Base-by-base conservation (phyloP, 2,888 invertebrate species). In the Caenorhabditis wallacei region DNA sequence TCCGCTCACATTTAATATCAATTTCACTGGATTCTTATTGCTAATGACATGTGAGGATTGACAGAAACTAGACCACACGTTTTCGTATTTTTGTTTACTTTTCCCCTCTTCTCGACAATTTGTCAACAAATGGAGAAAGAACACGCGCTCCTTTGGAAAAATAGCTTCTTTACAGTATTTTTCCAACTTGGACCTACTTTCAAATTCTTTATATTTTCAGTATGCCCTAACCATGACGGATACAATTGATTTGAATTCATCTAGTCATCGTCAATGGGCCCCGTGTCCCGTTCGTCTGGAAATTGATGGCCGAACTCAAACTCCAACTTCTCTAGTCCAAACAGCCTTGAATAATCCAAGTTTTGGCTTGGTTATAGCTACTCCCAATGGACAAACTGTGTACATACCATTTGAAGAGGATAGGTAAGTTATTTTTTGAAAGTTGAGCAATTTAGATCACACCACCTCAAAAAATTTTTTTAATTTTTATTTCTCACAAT, bases 221-320 rank as follows among this genome's bases (percentile, higher is more conserved):
- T 54, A 82, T 82, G 82, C 54, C 11, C 64, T 40, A 26, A 59
- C 63, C n/a, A 82, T 82, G 82, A 82, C 76, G 57, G 76, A 82
- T 30, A 82, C 71, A 57, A 35, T 71, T 22, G 79, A 71, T 71
- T 26, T 57, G 26, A 64, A 64, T 37, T 24, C 51, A 35, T 59
- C 72, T 30, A 80, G 26, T 54, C 72, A 54, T 53, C 61, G 72
- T 16, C 64, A 53, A 53, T 80, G 80, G 80, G 37, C 66, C 40
- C 71, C 69, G 48, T 82, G 82, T 59, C 71, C 71, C 7, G 59
- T 82, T 0, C 54, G 56, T 24, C 43, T 82, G 43, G 74, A 76
- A 59, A n/a, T 76, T 18, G 3, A 53, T 26, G 76, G 76, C 0
- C 48, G 7, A 4, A 3, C 8, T 10, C 70, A 76, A 51, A 82